Percentiles rank a stretch among this genome's conserved stretches.
phyloP scores from a whole-genome alignment of 2,888 invertebrate species.

The Alcis repandata region DNA sequence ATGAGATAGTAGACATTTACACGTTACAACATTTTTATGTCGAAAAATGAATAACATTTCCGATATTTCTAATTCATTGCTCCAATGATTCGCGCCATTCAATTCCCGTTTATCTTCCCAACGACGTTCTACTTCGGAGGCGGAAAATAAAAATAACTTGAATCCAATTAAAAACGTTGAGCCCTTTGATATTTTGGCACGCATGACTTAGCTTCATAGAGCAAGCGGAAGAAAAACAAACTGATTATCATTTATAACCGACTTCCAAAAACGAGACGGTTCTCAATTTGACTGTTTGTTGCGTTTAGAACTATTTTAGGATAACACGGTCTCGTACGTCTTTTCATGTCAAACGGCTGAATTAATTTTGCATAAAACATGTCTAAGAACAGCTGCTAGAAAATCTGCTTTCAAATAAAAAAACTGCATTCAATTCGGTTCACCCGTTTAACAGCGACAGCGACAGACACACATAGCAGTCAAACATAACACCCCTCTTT shows the following conservation, averaged over 20 bases:
- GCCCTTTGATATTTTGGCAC: conserved; percentile 3
- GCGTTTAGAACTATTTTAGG: too few relatives aligned
- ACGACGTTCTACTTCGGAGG: conserved; percentile 8
- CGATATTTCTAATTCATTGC: background rate
- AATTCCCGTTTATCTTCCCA: conserved; percentile 5
- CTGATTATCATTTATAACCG: background rate
- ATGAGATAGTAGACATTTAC: background rate
- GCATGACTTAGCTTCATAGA: background rate
- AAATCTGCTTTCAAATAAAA: too few relatives aligned
- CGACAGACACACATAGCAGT: too few relatives aligned
- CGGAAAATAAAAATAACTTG: conserved; percentile 12
- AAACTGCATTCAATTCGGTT: too few relatives aligned
- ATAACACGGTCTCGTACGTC: too few relatives aligned
- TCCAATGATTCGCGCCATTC: background rate
- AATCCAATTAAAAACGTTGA: conserved; percentile 15
- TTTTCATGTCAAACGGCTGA: too few relatives aligned
- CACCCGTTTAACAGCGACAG: too few relatives aligned
- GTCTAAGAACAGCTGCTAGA: too few relatives aligned
- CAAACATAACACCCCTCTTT: too few relatives aligned
- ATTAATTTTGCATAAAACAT: too few relatives aligned
- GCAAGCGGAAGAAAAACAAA: background rate
- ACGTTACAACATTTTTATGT: background rate
- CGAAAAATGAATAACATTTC: background rate
- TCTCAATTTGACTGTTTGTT: too few relatives aligned
- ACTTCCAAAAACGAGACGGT: too few relatives aligned